Evolutionary conservation across 2,113 vertebrate genomes (phyloP), one percentile per base, ranked within the genome.

Genomic region (Ctenodactylus gundi): DNA sequence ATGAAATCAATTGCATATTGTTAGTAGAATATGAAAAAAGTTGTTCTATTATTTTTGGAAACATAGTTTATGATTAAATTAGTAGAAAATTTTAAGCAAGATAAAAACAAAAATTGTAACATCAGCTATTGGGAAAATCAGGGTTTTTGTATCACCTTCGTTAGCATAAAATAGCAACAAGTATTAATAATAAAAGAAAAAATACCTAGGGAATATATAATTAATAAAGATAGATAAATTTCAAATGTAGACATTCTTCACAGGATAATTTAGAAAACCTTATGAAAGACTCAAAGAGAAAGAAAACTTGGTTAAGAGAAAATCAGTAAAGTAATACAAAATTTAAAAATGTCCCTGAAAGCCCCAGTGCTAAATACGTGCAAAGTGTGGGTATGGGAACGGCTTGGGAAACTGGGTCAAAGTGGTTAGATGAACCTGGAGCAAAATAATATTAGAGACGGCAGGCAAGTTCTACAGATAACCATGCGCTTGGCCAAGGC

Each of bases 1-100:
- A 12, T 67, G n/a, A 95, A 96, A 82, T 96, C 75, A 95, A 97
- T 81, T 53, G n/a, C 68, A 75, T n/a, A 93, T 18, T 93, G 85
- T 96, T 68, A 29, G 12, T n/a, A 82, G 83, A 44, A 81, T 86
- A 55, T 17, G 68, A 95, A 64, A 60, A 73, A 53, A 3, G 68
- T 76, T 4, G 2, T 70, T 39, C 49, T 29, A 51, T 55, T 88
- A 80, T 95, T 76, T 85, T 85, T 84, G n/a, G 64, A 95, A 90
- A 93, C 65, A 93, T 92, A 90, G 72, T 12, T 57, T 70, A 34
- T 46, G 55, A 90, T 55, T 84, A 65, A 93, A 76, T 84, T 93
- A 29, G 11, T 93, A 88, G 15, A 62, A 72, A 81, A 72, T 44
- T 15, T 67, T 34, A 27, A 34, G 25, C 14, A 12, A 29, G 29